Evolutionary conservation across 2,888 invertebrate species (phyloP).

Genomic region (Synanthedon formicaeformis): DNA sequence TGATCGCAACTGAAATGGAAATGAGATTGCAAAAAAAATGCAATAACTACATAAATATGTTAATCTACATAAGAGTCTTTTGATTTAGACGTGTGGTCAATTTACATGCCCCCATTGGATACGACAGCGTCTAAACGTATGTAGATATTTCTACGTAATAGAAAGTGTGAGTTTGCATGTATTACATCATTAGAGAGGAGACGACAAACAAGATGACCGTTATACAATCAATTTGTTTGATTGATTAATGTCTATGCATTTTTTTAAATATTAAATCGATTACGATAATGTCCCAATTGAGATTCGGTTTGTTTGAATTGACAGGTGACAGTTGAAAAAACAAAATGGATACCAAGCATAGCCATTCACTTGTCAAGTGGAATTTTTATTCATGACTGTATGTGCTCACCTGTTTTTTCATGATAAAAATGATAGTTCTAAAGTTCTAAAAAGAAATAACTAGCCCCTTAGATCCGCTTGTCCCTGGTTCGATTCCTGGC

Average conservation of each 20-base stretch:
- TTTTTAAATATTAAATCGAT: background rate
- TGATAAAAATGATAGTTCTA: no score
- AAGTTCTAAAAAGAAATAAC: no score
- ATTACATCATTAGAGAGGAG: constrained; percentile 16
- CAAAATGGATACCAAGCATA: background rate
- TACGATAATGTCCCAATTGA: background rate
- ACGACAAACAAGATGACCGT: constrained; percentile 10
- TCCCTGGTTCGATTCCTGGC: no score
- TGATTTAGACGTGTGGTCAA: no score
- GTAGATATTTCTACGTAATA: constrained; percentile 4
- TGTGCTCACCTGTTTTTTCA: no score
- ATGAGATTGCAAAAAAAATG: no score
- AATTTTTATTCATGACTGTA: background rate
- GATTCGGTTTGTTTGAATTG: background rate
- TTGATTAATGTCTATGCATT: background rate
- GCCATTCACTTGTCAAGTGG: background rate
- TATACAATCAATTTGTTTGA: constrained; percentile 27
- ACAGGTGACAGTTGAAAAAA: background rate
- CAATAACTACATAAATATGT: no score
- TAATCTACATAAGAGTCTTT: no score
- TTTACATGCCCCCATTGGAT: no score
- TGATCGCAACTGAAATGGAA: no score
- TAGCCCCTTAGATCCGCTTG: no score
- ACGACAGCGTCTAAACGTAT: background rate
- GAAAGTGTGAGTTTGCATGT: constrained; percentile 14